phyloP scores from a whole-genome alignment of 2,797 vertebrate species.

The Tamandua tetradactyla region DNA sequence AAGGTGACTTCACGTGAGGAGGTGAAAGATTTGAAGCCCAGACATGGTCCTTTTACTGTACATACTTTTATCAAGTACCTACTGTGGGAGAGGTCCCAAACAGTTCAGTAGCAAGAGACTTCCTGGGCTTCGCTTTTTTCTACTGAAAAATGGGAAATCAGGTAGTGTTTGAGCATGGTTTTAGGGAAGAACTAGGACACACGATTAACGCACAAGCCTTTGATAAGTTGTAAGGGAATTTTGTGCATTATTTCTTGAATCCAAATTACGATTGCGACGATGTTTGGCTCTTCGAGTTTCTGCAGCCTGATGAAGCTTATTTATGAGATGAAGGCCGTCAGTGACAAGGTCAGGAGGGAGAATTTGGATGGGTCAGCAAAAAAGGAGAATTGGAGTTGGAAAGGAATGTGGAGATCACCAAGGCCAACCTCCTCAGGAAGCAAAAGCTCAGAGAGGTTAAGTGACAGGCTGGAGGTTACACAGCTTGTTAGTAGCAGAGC shows the following conservation, averaged over 20 bases:
- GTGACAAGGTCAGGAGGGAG: constrained; percentile 43
- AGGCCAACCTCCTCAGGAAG: constrained; percentile 33
- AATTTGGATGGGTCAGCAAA: constrained; percentile 39
- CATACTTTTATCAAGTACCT: background rate
- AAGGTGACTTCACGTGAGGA: fast-evolving
- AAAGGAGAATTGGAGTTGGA: background rate
- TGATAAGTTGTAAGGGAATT: background rate
- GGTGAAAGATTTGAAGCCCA: background rate
- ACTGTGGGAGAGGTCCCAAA: background rate
- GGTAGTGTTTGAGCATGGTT: background rate
- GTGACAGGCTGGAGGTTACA: background rate
- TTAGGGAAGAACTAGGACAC: background rate
- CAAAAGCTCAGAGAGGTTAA: constrained; percentile 39
- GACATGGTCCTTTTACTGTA: fast-evolving
- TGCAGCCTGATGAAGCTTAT: background rate
- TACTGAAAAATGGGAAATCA: background rate
- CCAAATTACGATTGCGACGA: background rate
- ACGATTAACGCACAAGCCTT: background rate
- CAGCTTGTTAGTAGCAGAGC: background rate
- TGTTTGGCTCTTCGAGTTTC: background rate
- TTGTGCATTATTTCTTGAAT: background rate
- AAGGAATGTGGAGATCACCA: background rate
- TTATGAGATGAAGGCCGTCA: background rate
- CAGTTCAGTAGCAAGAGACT: background rate
- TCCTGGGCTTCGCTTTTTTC: background rate